Base-by-base conservation (phyloP, 1,140 invertebrate species). In the Agrypnia vestita region DNA sequence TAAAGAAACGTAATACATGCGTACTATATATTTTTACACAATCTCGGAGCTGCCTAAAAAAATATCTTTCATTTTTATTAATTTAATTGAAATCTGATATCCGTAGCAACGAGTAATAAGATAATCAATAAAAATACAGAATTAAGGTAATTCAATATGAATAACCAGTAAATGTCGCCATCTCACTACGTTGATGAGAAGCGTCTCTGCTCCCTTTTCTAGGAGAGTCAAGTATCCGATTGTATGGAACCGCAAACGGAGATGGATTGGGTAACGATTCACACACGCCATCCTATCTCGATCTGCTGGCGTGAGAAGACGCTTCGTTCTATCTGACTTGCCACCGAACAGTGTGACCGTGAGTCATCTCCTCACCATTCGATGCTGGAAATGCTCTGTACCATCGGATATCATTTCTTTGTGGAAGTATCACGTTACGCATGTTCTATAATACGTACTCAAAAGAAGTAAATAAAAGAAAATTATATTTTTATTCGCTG, bases 251-350 rank as follows among this genome's bases (percentile, higher is more conserved):
- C 67, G 69, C 73, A 80, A 69, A 53, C 49, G 59, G 73, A 75
- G 78, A 80, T 76, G 73, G 78, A 76, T 80, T 80, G 72, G 56
- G 53, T 80, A 75, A 80, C 78, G 72, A 59, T 75, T 80, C 72
- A 64, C 67, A 71, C 67, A 71, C 67, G 47, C 25, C 64, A 21
- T 51, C 67, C 46, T 71, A 71, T 71, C 44, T 56, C 55, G 19
- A 74, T 74, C 71, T 55, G 21, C 71, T 74, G 25, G 51, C 71
- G 71, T 74, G 71, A 74, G 67, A 73, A 73, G 71, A 74, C 53
- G 67, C 51, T 8, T 44, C 71, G 71, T 74, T 74, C 71, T 74
- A 35, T 43, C 71, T 46, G 21, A 74, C 21, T 74, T 44, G 43
- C 49, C 53, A 71, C 55, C 55, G n/a, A 51, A 21, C 67, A 47